Conservation (phyloP, 1,140 invertebrate species). For the Hirudo medicinalis region DNA sequence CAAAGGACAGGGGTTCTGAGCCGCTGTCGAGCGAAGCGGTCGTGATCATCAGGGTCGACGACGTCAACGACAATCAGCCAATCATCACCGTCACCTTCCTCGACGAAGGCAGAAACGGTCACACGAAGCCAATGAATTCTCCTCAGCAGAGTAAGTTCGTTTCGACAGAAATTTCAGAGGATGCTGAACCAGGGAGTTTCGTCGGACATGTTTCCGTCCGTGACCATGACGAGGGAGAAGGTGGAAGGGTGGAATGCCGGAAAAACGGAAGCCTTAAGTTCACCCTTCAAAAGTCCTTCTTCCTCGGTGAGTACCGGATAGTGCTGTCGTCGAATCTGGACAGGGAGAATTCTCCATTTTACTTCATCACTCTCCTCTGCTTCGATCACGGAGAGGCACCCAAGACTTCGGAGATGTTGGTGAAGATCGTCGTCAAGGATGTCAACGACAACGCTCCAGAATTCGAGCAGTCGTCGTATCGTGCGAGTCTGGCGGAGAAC, state of each 20-base stretch:
- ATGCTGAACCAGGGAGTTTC: constrained; percentile 5
- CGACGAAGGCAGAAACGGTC: background rate
- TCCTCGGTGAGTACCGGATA: constrained; percentile 24
- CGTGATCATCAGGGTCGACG: constrained; percentile 18
- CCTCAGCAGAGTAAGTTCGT: background rate
- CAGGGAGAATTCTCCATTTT: constrained; percentile 46
- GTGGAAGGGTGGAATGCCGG: constrained; percentile 20
- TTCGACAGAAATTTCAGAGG: constrained; percentile 3
- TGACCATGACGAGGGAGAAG: constrained; percentile 34
- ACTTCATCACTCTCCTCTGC: constrained; percentile 14
- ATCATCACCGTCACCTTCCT: constrained; percentile 18
- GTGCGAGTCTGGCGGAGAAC: constrained; percentile 57
- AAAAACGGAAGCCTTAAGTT: constrained; percentile 13
- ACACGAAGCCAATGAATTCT: background rate
- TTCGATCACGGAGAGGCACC: background rate
- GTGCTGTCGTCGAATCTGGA: constrained; percentile 52
- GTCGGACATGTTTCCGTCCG: constrained; percentile 13
- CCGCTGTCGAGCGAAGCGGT: constrained; percentile 13
- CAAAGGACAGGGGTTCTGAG: constrained; percentile 25
- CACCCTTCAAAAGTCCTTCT: constrained; percentile 2
- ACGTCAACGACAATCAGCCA: constrained; percentile 23
- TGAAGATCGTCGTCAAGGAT: constrained; percentile 55
- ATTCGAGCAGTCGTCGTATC: constrained; percentile 63
- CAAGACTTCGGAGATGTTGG: constrained; percentile 40
- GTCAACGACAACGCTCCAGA: constrained; percentile 64